These are phyloP conservation scores for Heliothis subflexa DNA, from an alignment of 1,140 invertebrate genomes.

Conservation along the genomic window DNA sequence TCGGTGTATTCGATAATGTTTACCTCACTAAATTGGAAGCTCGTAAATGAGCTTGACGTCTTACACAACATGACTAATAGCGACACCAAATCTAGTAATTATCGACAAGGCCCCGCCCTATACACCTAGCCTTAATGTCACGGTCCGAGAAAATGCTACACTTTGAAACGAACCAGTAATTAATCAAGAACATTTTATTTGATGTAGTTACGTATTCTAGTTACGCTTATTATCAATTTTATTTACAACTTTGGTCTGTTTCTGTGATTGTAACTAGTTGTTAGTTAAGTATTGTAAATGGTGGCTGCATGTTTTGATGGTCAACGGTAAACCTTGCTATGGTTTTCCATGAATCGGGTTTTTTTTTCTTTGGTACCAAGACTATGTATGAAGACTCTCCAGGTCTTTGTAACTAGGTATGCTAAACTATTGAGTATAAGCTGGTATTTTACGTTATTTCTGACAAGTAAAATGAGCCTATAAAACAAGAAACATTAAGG, in stretches of 20 bases:
- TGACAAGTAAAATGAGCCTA: no score
- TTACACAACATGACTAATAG: conserved; percentile 29
- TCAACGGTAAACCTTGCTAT: no score
- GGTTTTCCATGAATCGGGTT: no score
- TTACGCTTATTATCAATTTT: not conserved
- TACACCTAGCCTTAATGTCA: conserved; percentile 40
- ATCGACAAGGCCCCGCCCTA: conserved; percentile 38
- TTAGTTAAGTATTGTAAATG: no score
- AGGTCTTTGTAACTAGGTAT: no score
- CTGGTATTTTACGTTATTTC: no score
- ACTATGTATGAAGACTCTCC: no score
- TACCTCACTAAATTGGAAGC: not conserved
- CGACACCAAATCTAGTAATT: conserved; percentile 48
- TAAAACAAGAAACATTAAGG: no score
- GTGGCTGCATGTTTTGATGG: no score
- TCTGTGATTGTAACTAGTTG: no score
- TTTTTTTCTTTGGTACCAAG: no score
- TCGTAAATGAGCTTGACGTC: not conserved
- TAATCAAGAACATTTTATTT: conserved; percentile 16
- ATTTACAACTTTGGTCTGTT: not conserved
- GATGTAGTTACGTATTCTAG: not conserved
- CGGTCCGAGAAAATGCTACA: conserved; percentile 25
- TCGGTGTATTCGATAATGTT: not conserved
- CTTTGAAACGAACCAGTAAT: not conserved
- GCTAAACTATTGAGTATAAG: no score